phyloP scores from a whole-genome alignment of 2,888 invertebrate species.

The Plusia festucae region DNA sequence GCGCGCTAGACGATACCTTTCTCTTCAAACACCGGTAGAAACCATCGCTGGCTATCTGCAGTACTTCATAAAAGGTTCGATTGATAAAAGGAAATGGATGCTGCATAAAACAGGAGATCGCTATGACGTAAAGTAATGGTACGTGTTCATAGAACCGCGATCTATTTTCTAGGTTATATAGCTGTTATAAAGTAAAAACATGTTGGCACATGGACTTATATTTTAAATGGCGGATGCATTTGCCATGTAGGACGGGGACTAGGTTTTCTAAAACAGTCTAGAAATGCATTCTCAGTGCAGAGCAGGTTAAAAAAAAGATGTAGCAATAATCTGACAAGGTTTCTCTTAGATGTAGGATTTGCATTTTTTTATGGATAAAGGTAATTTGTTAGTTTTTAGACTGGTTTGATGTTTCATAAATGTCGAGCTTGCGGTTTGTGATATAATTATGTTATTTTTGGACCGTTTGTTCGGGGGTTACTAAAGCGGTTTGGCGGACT shows the following conservation, averaged over 20 bases:
- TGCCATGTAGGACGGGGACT: constrained; percentile 75
- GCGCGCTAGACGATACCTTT: constrained; percentile 47
- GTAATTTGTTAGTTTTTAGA: constrained; percentile 54
- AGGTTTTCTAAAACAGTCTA: constrained; percentile 79
- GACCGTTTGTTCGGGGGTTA: constrained; percentile 30
- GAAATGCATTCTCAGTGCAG: constrained; percentile 69
- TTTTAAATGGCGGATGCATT: constrained; percentile 81
- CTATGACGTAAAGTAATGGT: constrained; percentile 49
- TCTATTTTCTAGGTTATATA: constrained; percentile 83
- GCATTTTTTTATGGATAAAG: constrained; percentile 55
- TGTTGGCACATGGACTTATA: constrained; percentile 74
- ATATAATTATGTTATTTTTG: constrained; percentile 13
- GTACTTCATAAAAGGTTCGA: accelerated
- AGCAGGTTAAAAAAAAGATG: constrained; percentile 59
- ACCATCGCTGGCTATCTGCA: constrained; percentile 59
- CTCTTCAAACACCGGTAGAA: constrained; percentile 11
- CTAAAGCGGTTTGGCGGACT: constrained; percentile 29
- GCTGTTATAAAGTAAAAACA: constrained; percentile 81
- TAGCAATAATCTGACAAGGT: constrained; percentile 49
- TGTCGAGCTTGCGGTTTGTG: constrained; percentile 28
- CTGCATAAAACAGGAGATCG: neutral
- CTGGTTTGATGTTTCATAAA: constrained; percentile 51
- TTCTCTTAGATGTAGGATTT: constrained; percentile 51
- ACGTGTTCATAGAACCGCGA: constrained; percentile 76
- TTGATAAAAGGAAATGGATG: constrained; percentile 56